Conservation (phyloP, 2,113 vertebrate species). For the Tonatia bakeri region DNA sequence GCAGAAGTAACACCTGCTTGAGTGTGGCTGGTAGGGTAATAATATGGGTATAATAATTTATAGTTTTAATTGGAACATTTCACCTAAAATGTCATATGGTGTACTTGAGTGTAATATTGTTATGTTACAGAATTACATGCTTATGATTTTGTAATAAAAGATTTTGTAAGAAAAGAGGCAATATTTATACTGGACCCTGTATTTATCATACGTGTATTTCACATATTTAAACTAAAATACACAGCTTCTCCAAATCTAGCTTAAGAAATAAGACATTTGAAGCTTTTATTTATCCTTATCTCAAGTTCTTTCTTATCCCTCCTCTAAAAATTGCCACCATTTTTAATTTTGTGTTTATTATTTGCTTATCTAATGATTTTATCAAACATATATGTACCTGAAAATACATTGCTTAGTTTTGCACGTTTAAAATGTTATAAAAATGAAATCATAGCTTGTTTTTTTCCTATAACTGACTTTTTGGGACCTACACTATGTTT, state of each 20-base stretch:
- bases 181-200: too few species aligned
- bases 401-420: neutral
- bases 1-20: too few species aligned
- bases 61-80: too few species aligned
- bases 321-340: neutral
- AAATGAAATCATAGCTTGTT: neutral
- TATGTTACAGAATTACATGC: too few species aligned
- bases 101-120: too few species aligned
- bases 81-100: too few species aligned
- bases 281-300: neutral
- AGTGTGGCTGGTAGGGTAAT: too few species aligned
- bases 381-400: neutral
- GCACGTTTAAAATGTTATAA: neutral
- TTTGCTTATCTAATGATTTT: conserved; percentile 17
- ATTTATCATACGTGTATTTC: neutral
- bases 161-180: too few species aligned
- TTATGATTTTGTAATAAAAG: too few species aligned
- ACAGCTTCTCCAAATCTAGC: neutral
- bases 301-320: neutral
- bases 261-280: neutral
- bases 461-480: neutral
- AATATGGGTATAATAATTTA: too few species aligned
- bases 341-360: neutral
- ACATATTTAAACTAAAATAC: neutral
- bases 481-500: neutral